Conservation (phyloP, 1,140 invertebrate genomes). For the Muscidifurax raptorellus region DNA sequence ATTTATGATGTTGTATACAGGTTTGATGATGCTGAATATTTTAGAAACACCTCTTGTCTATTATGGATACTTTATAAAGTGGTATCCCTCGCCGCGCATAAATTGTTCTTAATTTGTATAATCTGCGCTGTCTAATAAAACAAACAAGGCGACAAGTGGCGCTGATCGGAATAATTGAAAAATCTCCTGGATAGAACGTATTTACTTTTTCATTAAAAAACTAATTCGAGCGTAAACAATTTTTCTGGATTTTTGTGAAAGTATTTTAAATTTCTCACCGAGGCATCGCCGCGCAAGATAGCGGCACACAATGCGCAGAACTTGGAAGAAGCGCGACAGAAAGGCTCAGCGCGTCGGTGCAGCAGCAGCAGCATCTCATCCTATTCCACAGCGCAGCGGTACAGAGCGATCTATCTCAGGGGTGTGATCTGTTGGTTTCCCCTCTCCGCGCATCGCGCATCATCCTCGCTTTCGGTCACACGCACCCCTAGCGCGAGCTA, state of each 20-base stretch:
- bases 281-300: neutral
- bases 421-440: slow-evolving; percentile 26
- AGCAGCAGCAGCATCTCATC: neutral
- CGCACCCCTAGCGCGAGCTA: slow-evolving; percentile 6
- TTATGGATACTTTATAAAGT: neutral
- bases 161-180: neutral
- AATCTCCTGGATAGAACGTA: too few relatives aligned
- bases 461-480: slow-evolving; percentile 41
- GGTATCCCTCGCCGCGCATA: neutral
- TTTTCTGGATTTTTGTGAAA: too few relatives aligned
- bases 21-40: neutral
- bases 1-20: slow-evolving; percentile 37
- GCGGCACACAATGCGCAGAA: neutral
- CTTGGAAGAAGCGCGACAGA: neutral
- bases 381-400: neutral
- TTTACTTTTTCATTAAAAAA: too few relatives aligned
- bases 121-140: neutral
- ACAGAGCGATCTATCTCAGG: slow-evolving; percentile 17
- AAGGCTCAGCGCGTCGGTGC: neutral
- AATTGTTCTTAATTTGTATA: neutral
- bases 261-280: too few relatives aligned
- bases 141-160: neutral
- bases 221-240: too few relatives aligned
- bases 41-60: slow-evolving; percentile 6
- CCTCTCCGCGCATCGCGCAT: slow-evolving; percentile 3